phyloP scores from a whole-genome alignment of 2,797 vertebrate genomes.

The Meda fulgida region DNA sequence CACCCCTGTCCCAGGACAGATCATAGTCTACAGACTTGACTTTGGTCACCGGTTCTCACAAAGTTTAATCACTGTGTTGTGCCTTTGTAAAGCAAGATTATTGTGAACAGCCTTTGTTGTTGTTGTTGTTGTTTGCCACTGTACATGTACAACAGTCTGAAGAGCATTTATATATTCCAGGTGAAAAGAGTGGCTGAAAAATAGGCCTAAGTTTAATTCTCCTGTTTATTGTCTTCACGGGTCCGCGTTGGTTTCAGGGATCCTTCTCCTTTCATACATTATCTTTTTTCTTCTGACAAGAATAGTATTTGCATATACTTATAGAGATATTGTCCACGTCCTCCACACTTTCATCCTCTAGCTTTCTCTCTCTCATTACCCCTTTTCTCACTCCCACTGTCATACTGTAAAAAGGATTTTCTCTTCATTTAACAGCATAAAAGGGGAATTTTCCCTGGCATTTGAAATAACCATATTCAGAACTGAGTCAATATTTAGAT shows the following conservation, averaged over 20 bases:
- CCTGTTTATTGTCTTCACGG: neutral
- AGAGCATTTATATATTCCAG: neutral
- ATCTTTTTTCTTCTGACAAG: conserved; percentile 25
- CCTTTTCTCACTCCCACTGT: neutral
- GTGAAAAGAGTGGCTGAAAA: neutral
- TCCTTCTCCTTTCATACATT: conserved; percentile 14
- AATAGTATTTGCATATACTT: conserved; percentile 30
- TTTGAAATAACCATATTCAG: conserved; percentile 6
- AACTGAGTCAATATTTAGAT: conserved; percentile 17
- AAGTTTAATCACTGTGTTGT: neutral
- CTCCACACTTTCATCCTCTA: conserved; percentile 1
- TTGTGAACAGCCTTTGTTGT: neutral
- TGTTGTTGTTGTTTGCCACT: neutral
- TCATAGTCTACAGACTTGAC: neutral
- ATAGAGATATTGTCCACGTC: neutral
- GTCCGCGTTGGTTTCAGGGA: neutral
- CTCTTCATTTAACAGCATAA: conserved; percentile 22
- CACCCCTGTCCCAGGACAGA: neutral
- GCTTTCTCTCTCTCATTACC: neutral
- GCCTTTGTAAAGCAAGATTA: neutral
- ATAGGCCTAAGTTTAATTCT: neutral
- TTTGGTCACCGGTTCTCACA: neutral
- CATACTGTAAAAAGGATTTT: neutral
- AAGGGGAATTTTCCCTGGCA: neutral
- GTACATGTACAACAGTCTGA: neutral